Conservation (phyloP, 2,113 vertebrate genomes). For the Pterophyllum scalare region DNA sequence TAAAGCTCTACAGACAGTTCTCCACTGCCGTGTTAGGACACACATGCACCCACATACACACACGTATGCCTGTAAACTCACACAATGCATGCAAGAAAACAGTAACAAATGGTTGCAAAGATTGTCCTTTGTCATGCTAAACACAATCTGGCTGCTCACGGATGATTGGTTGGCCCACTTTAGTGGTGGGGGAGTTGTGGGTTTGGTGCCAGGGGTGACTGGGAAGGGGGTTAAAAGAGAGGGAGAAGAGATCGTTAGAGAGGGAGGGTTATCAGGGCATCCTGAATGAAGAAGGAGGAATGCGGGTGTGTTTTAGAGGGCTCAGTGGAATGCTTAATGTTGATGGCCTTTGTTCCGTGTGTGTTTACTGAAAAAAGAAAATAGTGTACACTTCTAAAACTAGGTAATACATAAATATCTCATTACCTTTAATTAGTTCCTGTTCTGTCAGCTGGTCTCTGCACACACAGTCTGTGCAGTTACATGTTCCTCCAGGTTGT, state of each 20-base stretch:
- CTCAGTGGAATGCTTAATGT: conserved; percentile 57
- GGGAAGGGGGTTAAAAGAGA: conserved; percentile 24
- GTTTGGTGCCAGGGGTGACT: not conserved
- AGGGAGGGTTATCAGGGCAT: conserved; percentile 58
- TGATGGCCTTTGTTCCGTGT: conserved; percentile 60
- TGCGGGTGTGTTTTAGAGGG: conserved; percentile 63
- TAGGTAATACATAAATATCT: conserved; percentile 43
- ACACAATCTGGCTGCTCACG: conserved; percentile 55
- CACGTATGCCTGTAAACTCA: conserved; percentile 1
- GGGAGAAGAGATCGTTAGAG: conserved; percentile 44
- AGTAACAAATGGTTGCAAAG: conserved; percentile 50
- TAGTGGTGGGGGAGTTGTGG: conserved; percentile 15
- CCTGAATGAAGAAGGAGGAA: conserved; percentile 57
- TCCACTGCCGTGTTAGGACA: conserved; percentile 28
- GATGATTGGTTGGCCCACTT: conserved; percentile 73
- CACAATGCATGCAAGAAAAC: conserved; percentile 38
- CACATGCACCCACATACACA: conserved; percentile 34
- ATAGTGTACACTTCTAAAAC: not conserved
- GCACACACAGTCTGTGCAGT: not conserved
- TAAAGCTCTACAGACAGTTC: conserved; percentile 18
- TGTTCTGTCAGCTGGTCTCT: conserved; percentile 57
- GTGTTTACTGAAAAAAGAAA: not conserved
- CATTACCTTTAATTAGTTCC: conserved; percentile 46
- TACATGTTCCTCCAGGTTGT: conserved; percentile 10
- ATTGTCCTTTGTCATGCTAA: conserved; percentile 80